Evolutionary conservation across 23 tunicate species (phyloP), one percentile per base, ranked within the genome.

Genomic region (Ascidia mentula): DNA sequence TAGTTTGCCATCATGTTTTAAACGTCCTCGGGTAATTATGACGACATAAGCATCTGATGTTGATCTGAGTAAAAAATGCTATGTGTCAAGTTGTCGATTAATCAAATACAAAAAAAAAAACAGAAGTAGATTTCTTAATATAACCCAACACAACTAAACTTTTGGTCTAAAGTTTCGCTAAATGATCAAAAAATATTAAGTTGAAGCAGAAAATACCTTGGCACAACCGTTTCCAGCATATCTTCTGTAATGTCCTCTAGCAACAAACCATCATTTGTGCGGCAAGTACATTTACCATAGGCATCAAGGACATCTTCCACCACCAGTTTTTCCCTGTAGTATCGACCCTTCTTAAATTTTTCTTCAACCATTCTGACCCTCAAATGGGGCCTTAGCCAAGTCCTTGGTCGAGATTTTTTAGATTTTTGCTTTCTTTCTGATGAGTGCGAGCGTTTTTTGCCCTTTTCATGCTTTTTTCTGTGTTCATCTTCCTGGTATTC

Each of bases 171-270:
- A n/a, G n/a, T n/a, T n/a, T n/a, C n/a, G n/a, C n/a, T n/a, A n/a
- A n/a, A n/a, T n/a, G n/a, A n/a, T n/a, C n/a, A n/a, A n/a, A n/a
- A n/a, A n/a, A n/a, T n/a, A n/a, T n/a, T n/a, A n/a, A n/a, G n/a
- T n/a, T n/a, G n/a, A n/a, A n/a, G 9, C 34, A 46, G 32, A 17
- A 28, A 36, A 5, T 33, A 84, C 88, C 78, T 84, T n/a, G 97
- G 97, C 3, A 91, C 85, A 70, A 91, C 97, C 0, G 97, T 91
- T 78, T 91, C 97, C 70, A 91, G 40, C 97, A 86, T 86, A 30
- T 85, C 80, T 59, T 91, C 91, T 0, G 72, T 73, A 24, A 91
- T 38, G 46, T 85, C 90, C 78, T 91, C 97, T 31, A 91, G 76
- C 36, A 91, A 35, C 32, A 13, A 36, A 0, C 91, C 91, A n/a